phyloP scores from a whole-genome alignment of 1,140 invertebrate genomes.

The Eupristina koningsbergeri region DNA sequence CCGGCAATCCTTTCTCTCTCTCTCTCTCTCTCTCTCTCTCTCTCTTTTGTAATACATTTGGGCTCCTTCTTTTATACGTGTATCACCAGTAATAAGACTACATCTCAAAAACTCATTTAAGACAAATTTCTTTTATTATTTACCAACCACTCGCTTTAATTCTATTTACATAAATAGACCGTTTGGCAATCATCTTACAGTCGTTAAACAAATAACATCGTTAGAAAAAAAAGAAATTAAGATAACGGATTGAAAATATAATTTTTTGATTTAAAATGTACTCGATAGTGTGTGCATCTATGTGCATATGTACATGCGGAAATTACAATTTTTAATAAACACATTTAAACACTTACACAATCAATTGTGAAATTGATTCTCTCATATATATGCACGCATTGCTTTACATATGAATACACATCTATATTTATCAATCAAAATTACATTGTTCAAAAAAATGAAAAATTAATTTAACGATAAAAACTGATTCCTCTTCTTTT shows the following conservation, averaged over 20 bases:
- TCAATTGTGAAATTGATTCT: background rate
- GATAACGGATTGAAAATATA: background rate
- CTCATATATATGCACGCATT: no score
- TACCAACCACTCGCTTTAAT: background rate
- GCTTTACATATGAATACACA: no score
- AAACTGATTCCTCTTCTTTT: background rate
- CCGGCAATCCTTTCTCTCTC: no score
- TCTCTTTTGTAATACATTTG: background rate
- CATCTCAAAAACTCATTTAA: background rate
- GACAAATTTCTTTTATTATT: background rate
- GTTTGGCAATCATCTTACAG: background rate
- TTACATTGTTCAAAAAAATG: no score
- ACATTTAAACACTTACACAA: no score
- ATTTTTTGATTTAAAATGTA: background rate
- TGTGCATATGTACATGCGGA: no score
- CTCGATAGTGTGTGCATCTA: no score
- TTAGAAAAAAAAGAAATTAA: background rate
- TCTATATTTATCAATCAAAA: no score
- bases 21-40: no score
- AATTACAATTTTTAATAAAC: no score
- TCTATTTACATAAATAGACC: constrained; percentile 5
- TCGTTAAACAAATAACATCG: background rate
- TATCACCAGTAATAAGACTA: background rate
- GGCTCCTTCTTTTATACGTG: background rate
- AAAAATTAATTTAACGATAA: no score